Percentiles rank a stretch among this genome's conserved stretches.
phyloP scores from a whole-genome alignment of 2,113 vertebrate genomes.

The Grammomys dolichurus region DNA sequence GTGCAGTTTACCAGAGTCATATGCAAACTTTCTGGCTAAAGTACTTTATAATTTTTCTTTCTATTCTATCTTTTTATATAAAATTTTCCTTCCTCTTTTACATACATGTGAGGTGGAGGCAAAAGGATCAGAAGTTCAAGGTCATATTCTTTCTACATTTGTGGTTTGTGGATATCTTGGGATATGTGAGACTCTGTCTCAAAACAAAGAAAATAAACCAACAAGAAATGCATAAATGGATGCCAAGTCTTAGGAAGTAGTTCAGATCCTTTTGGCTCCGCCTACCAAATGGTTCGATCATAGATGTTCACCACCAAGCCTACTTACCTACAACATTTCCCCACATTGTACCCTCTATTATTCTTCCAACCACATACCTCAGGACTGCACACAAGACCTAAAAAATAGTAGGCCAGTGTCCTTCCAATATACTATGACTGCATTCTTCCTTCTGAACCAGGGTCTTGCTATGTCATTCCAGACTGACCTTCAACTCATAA shows the following conservation, averaged over 20 bases:
- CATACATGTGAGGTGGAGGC: not conserved
- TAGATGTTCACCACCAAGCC: not conserved
- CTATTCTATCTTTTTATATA: not conserved
- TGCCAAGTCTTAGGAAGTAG: not conserved
- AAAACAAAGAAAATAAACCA: not conserved
- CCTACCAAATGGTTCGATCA: not conserved
- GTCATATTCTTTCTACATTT: not conserved
- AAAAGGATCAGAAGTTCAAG: not conserved
- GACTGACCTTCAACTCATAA: not conserved
- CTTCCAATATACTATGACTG: not conserved
- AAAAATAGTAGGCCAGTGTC: not conserved
- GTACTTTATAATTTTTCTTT: conserved; percentile 17
- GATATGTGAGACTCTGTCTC: not conserved
- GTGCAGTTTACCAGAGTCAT: not conserved
- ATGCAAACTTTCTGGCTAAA: conserved; percentile 38
- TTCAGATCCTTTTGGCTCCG: not conserved
- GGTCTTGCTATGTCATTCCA: not conserved
- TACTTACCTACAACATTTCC: not conserved
- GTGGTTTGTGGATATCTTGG: not conserved
- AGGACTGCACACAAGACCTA: not conserved
- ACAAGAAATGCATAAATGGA: not conserved
- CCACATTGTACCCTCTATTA: not conserved
- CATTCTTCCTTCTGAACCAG: not conserved
- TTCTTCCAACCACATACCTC: not conserved
- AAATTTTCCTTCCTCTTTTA: not conserved